Percentiles rank a stretch among this genome's conserved stretches.
Evolutionary conservation across 92 coral and sea anemone genomes (phyloP).

Genomic region (Epizoanthus fatuus): DNA sequence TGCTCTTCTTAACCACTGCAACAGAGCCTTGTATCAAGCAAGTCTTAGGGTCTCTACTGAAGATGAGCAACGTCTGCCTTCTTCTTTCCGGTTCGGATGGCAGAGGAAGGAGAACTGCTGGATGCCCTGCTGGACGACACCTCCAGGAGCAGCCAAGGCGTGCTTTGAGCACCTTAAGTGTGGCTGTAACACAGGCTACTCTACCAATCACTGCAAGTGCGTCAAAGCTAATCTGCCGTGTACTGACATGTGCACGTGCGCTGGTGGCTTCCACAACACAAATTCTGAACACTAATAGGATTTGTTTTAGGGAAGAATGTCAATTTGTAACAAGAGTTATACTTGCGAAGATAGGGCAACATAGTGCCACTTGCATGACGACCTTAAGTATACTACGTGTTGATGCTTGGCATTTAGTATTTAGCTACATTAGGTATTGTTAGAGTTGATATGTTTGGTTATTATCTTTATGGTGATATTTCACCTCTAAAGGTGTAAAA

Average conservation of each 20-base stretch:
- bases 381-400: too few relatives aligned
- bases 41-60: slow-evolving; percentile 23
- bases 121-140: neutral
- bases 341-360: too few relatives aligned
- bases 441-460: too few relatives aligned
- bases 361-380: too few relatives aligned
- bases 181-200: too few relatives aligned
- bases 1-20: slow-evolving; percentile 14
- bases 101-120: neutral
- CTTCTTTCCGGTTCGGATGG: slow-evolving; percentile 3
- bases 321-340: neutral
- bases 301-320: neutral
- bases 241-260: neutral
- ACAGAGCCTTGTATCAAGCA: slow-evolving; percentile 31
- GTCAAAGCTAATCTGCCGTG: neutral
- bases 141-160: slow-evolving; percentile 18
- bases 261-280: slow-evolving; percentile 19
- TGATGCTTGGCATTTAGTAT: too few relatives aligned
- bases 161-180: neutral
- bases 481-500: too few relatives aligned
- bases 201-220: neutral
- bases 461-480: too few relatives aligned
- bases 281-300: slow-evolving; percentile 2
- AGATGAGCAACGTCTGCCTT: slow-evolving; percentile 7
- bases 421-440: too few relatives aligned